Conservation (phyloP, 1,140 invertebrate species). For the Lepidurus arcticus region DNA sequence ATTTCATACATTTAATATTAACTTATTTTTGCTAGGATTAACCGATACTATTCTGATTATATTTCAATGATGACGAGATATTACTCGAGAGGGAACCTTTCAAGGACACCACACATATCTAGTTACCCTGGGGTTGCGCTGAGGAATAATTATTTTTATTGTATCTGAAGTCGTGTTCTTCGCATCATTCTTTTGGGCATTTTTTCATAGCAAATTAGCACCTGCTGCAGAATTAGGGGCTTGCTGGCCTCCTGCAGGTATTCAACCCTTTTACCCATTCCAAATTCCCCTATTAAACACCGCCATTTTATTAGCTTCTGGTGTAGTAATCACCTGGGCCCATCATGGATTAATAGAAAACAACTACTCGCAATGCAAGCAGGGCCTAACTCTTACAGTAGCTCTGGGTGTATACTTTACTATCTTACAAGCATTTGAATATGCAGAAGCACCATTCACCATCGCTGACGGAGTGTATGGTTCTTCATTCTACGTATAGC, state of each 20-base stretch:
- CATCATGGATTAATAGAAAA: conserved; percentile 54
- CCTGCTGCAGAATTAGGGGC: conserved; percentile 56
- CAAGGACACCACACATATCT: conserved; percentile 45
- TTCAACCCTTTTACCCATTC: conserved; percentile 57
- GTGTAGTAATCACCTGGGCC: conserved; percentile 52
- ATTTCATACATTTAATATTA: conserved; percentile 47
- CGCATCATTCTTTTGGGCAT: conserved; percentile 57
- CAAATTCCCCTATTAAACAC: conserved; percentile 58
- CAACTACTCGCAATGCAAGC: conserved; percentile 45
- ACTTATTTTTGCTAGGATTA: conserved; percentile 47
- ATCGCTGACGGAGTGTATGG: conserved; percentile 59
- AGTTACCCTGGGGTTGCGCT: conserved; percentile 49
- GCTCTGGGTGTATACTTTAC: conserved; percentile 53
- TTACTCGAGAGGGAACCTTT: conserved; percentile 45
- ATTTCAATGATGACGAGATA: conserved; percentile 58
- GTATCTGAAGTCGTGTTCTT: conserved; percentile 58
- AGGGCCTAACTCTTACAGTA: conserved; percentile 51
- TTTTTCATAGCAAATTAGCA: conserved; percentile 57
- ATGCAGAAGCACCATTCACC: conserved; percentile 48
- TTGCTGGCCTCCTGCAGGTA: conserved; percentile 53
- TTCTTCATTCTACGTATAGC: conserved; percentile 62
- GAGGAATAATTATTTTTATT: conserved; percentile 60
- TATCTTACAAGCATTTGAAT: conserved; percentile 43
- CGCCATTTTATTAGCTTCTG: conserved; percentile 53
- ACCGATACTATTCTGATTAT: conserved; percentile 48